Percentiles rank a stretch among this genome's conserved stretches.
Conservation (phyloP, 2,113 vertebrate species). For the Circaetus cinerascens region DNA sequence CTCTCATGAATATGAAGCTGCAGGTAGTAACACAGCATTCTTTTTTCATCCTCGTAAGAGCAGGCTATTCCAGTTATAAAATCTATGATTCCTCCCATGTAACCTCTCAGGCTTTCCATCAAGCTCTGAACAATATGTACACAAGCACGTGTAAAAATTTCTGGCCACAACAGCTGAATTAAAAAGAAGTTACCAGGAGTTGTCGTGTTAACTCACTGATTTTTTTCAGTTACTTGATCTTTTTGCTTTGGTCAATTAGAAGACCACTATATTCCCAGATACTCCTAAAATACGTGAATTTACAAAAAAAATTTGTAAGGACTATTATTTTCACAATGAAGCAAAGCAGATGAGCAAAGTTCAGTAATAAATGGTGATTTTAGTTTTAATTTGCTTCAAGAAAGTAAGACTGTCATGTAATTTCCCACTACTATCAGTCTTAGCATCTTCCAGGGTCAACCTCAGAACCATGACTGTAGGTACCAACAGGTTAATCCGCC, state of each 20-base stretch:
- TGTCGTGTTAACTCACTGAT: background rate
- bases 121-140: background rate
- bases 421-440: background rate
- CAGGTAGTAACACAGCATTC: background rate
- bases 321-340: background rate
- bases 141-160: background rate
- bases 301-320: background rate
- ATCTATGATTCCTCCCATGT: background rate
- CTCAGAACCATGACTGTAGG: background rate
- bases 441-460: background rate
- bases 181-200: background rate
- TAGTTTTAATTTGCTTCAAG: background rate
- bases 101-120: background rate
- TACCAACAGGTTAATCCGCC: conserved; percentile 24
- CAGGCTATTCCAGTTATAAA: background rate
- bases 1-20: background rate
- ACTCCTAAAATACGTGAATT: background rate
- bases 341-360: background rate
- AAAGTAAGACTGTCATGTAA: background rate
- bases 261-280: background rate
- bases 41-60: background rate
- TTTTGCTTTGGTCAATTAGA: background rate
- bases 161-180: background rate
- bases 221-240: background rate
- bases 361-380: background rate